These are phyloP conservation scores for Melangyna quadrimaculata DNA, from an alignment of 2,888 invertebrate genomes.

Conservation along the genomic window DNA sequence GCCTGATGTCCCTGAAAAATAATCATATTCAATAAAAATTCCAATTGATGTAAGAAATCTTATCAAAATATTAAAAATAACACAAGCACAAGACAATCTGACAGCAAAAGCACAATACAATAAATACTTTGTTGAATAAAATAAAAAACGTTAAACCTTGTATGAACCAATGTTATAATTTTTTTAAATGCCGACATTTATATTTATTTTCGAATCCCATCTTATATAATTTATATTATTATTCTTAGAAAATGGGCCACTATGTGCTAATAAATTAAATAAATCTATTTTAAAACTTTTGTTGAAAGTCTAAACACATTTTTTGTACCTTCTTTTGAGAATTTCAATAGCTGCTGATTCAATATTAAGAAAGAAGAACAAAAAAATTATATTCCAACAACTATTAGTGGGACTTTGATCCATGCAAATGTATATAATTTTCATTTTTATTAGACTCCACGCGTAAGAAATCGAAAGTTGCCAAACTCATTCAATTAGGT, in stretches of 20 bases:
- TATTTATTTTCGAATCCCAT: not conserved
- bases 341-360: not conserved
- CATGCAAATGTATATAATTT: not conserved
- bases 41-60: too few species aligned
- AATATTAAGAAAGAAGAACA: not conserved
- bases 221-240: not conserved
- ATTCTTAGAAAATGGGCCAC: not conserved
- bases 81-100: too few species aligned
- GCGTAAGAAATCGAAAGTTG: not conserved
- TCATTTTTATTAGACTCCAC: not conserved
- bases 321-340: not conserved
- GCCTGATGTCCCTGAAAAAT: too few species aligned
- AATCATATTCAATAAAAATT: too few species aligned
- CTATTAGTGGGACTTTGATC: not conserved
- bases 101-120: too few species aligned
- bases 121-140: not conserved
- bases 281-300: not conserved
- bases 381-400: not conserved
- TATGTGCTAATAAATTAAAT: not conserved
- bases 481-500: not conserved
- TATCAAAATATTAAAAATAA: too few species aligned
- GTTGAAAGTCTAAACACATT: conserved; percentile 2
- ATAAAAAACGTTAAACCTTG: not conserved
- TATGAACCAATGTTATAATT: too few species aligned
- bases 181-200: too few species aligned